Conservation (phyloP, 2,888 invertebrate species). For the Arge pagana region DNA sequence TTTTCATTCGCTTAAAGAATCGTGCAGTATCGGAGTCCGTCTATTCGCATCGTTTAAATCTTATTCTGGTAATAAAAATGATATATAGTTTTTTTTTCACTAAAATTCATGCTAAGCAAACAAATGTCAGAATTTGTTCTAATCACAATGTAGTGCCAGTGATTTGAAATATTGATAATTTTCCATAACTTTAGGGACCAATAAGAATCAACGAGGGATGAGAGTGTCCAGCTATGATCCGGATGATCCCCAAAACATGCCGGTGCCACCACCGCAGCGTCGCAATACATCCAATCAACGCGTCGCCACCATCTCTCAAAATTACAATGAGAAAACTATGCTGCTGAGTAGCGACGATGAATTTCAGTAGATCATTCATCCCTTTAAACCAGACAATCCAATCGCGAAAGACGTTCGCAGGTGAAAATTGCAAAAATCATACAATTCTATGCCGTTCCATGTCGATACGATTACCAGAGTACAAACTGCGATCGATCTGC, state of each 20-base stretch:
- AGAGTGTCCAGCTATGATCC: conserved; percentile 72
- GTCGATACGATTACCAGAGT: too few relatives aligned
- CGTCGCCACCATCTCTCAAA: conserved; percentile 79
- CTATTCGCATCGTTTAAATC: too few relatives aligned
- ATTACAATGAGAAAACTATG: conserved; percentile 95
- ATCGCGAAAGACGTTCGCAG: conserved; percentile 6
- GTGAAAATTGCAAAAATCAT: too few relatives aligned
- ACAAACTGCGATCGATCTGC: too few relatives aligned
- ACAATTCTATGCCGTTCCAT: too few relatives aligned
- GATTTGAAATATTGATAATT: too few relatives aligned
- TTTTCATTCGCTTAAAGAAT: too few relatives aligned
- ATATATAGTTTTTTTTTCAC: too few relatives aligned
- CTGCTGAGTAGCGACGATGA: conserved; percentile 95
- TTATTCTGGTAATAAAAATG: too few relatives aligned
- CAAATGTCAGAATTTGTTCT: too few relatives aligned
- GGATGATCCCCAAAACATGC: conserved; percentile 65
- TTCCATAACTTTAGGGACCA: conserved; percentile 64
- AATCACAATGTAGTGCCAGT: conserved; percentile 1
- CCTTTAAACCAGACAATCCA: conserved; percentile 2
- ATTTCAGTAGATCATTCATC: conserved; percentile 81
- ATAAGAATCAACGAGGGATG: conserved; percentile 70
- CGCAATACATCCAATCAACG: conserved; percentile 67
- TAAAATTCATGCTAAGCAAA: too few relatives aligned
- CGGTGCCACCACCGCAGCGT: conserved; percentile 53
- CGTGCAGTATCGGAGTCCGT: too few relatives aligned